Base-by-base conservation (phyloP, 2,888 invertebrate genomes). In the Torymus auratus region DNA sequence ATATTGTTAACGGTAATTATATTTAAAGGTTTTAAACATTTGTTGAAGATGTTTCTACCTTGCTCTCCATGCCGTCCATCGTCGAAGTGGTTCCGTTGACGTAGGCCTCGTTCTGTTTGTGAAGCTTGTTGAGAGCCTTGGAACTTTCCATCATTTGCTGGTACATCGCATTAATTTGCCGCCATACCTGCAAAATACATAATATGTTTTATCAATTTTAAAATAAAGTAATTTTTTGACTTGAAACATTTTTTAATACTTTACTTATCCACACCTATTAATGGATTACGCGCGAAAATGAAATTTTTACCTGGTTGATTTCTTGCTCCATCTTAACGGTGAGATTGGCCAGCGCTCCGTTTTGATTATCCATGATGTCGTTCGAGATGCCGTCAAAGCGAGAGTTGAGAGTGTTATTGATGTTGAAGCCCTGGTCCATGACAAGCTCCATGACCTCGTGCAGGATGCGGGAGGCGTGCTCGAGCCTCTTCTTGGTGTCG, bases 151-250 rank as follows among this genome's bases (percentile, higher is more conserved):
- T 94, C 87, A 97, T 94, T 89, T 97, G 96, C 86, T 95, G 94
- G 89, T 96, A 95, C 96, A 97, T 96, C 78, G 96, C 95, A 83
- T 96, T 96, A 85, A 97, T 97, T 90, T 97, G 97, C 23, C 96
- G 92, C 97, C 97, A 97, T 15, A 97, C 96, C 91, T 90, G 41
- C 14, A 12, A 69, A 12, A 58, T 41, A 41, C 41, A 41, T 10
- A 41, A 41, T 41, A 41, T 41, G 5, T 41, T 7, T 41, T 41
- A 41, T 15, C 14, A 41, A 41, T 14, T 20, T 28, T 13, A 28
- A 41, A 56, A 64, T 62, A 55, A 41, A 41, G 5, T 41, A 41
- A 41, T 41, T 41, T 41, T 41, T 41, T 7, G 7, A 0, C 7
- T 7, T 7, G 7, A 41, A 41, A 41, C 7, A 41, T 41, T 7